These are phyloP conservation scores for Phalera bucephala DNA, from an alignment of 2,888 invertebrate species.

Conservation along the genomic window DNA sequence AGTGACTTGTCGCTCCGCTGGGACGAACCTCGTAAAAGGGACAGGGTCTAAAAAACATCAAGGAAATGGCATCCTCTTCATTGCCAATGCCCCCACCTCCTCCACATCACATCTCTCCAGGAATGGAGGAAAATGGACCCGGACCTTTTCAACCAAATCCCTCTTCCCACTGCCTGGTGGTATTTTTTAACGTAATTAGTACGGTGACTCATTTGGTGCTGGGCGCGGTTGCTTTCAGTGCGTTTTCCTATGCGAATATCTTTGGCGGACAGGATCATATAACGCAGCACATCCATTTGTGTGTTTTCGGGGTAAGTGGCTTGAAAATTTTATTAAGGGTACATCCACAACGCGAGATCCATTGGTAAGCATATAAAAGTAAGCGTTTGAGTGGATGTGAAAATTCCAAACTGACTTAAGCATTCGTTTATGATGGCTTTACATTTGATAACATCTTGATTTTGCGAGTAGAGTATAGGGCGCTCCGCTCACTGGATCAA, in stretches of 20 bases:
- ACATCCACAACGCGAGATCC: too few species aligned
- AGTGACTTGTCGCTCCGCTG: constrained; percentile 2
- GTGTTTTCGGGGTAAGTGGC: constrained; percentile 56
- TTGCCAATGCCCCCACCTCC: constrained; percentile 14
- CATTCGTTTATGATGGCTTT: too few species aligned
- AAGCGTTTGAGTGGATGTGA: too few species aligned
- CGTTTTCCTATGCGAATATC: constrained; percentile 26
- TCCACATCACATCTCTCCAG: constrained; percentile 9
- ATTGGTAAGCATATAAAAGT: too few species aligned
- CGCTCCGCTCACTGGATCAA: too few species aligned
- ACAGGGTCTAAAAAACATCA: background rate
- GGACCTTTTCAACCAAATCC: background rate
- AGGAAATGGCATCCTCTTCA: constrained; percentile 10
- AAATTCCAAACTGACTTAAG: too few species aligned
- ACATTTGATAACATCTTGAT: too few species aligned
- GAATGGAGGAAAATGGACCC: constrained; percentile 21
- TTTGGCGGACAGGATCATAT: constrained; percentile 4
- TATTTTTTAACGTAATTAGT: constrained; percentile 35
- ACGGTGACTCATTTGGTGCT: constrained; percentile 42
- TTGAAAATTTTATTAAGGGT: too few species aligned
- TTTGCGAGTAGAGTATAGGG: too few species aligned
- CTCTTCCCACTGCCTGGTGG: constrained; percentile 13
- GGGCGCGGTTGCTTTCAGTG: constrained; percentile 39
- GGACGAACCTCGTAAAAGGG: background rate
- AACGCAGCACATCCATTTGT: constrained; percentile 49